A percentile compares a stretch with the other conserved stretches of the same genome.
Conservation (phyloP, 2,797 vertebrate species). For the Anabacerthia variegaticeps region DNA sequence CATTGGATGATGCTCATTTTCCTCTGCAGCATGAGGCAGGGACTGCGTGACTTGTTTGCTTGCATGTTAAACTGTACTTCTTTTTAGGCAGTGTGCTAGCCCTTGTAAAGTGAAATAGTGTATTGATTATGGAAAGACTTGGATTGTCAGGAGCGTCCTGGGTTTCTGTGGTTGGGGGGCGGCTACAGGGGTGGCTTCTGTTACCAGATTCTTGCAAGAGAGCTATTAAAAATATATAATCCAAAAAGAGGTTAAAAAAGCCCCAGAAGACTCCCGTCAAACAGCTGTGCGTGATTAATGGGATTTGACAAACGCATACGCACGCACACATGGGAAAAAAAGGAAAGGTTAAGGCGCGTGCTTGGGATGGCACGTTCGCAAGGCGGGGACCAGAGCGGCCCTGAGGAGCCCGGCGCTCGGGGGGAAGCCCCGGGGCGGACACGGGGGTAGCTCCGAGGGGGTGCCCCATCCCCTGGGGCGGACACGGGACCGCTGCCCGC, state of each 20-base stretch:
- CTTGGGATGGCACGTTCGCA: accelerated
- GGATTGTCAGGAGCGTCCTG: not conserved
- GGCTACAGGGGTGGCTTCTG: too few species aligned
- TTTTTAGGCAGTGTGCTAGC: not conserved
- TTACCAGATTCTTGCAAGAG: not conserved
- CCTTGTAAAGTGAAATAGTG: not conserved
- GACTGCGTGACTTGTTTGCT: not conserved
- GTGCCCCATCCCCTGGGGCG: too few species aligned
- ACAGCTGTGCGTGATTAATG: not conserved
- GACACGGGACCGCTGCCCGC: too few species aligned
- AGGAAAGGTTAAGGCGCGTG: not conserved
- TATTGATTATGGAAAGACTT: not conserved
- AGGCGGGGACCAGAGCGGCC: accelerated
- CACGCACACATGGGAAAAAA: accelerated
- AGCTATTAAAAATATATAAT: not conserved
- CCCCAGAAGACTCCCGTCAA: not conserved
- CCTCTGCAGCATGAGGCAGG: not conserved
- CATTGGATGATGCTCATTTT: not conserved
- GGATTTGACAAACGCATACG: not conserved
- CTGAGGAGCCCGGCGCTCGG: accelerated
- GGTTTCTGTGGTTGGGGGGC: too few species aligned
- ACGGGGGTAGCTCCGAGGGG: not conserved
- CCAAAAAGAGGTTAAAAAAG: accelerated
- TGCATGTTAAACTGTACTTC: not conserved
- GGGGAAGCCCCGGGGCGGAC: not conserved